A percentile compares a stretch with the other conserved stretches of the same genome.
Evolutionary conservation across 1,140 invertebrate species (phyloP).

Genomic region (Solen grandis): DNA sequence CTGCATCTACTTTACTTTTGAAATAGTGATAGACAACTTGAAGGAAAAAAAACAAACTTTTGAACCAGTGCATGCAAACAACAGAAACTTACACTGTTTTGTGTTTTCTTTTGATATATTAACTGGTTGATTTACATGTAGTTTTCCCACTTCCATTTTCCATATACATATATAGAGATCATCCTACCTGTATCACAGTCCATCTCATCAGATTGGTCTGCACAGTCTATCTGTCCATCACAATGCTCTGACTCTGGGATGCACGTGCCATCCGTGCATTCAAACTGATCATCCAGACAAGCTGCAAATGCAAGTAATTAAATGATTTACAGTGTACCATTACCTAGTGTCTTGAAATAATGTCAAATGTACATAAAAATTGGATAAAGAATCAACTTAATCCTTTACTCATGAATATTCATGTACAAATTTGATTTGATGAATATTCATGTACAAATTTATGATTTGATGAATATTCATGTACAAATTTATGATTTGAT

Average conservation of each 20-base stretch:
- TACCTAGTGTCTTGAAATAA: too few relatives aligned
- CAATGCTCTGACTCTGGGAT: not conserved
- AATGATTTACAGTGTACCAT: too few relatives aligned
- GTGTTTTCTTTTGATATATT: not conserved
- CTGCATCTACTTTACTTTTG: not conserved
- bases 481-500: too few relatives aligned
- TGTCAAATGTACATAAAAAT: too few relatives aligned
- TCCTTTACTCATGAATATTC: too few relatives aligned
- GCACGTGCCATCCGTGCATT: slow-evolving; percentile 11
- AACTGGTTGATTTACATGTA: not conserved
- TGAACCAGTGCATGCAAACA: too few relatives aligned
- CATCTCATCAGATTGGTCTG: slow-evolving; percentile 1
- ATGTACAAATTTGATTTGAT: too few relatives aligned
- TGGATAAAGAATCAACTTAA: too few relatives aligned
- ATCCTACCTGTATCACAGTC: not conserved
- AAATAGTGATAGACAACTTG: too few relatives aligned
- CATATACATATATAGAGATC: not conserved
- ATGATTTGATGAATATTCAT: too few relatives aligned
- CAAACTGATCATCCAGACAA: slow-evolving; percentile 4
- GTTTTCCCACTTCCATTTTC: not conserved
- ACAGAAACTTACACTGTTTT: not conserved
- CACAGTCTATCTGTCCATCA: slow-evolving; percentile 4
- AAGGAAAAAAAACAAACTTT: too few relatives aligned
- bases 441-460: too few relatives aligned
- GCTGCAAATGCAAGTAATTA: not conserved